Base-by-base conservation (phyloP, 1,140 invertebrate species). In the Campoletis sonorensis region DNA sequence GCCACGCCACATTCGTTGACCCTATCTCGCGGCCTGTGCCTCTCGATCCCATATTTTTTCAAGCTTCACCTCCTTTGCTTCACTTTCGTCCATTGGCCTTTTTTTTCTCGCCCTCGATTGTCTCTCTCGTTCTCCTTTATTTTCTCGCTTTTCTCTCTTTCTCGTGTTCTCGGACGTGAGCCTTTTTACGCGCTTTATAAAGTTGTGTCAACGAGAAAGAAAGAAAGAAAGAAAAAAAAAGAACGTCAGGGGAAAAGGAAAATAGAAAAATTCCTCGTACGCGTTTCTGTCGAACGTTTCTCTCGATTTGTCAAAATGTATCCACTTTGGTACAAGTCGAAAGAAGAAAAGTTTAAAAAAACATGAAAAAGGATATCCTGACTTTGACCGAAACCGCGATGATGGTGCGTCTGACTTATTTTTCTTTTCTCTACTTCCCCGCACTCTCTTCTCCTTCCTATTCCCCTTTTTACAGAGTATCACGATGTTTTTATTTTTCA, bases 241-340 rank as follows among this genome's bases (percentile, higher is more conserved):
- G 21, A 58, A 10, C 1, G 54, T 4, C 5, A 21, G 54, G 21
- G 18, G 21, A 10, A 21, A 10, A 21, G 54, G 21, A 23, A 21
- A 23, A n/a, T 58, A 64, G 18, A 8, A 54, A 18, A 54, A 54
- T 21, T 18, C 30, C 72, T 54, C 30, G 72, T n/a, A 26, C 49
- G 8, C 61, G 23, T 13, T 21, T 27, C 61, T 64, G 51, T 51
- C 51, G 45, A 23, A 73, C 72, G 72, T 67, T 33, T 61, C 45
- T 18, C 40, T 81, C 79, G 71, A 81, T 81, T 81, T 81, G 79
- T 81, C 79, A 81, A 81, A 75, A 73, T 75, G 72, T 16, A 71
- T n/a, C 68, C 71, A 45, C 71, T 13, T 45, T n/a, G 18, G n/a
- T 15, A 51, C 71, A 18, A 73, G 71, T 15, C 5, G 30, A 77